Percentiles rank a stretch among this genome's conserved stretches.
Conservation (phyloP, 1,140 invertebrate species). For the Lordiphosa collinella region DNA sequence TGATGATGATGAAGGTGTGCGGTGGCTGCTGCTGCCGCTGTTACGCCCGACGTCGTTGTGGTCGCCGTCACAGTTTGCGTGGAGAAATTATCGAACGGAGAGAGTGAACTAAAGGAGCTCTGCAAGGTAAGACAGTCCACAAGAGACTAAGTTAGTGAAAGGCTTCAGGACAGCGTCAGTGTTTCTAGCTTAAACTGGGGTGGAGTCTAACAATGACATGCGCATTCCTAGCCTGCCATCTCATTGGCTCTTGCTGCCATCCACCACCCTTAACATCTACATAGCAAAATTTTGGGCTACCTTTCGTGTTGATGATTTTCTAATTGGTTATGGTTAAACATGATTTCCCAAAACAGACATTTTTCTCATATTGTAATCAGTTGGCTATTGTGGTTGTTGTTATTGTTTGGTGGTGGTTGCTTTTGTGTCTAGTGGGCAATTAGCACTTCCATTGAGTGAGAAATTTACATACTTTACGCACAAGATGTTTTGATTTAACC, state of each 20-base stretch:
- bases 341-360: slow-evolving; percentile 26
- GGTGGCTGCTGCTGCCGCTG: slow-evolving; percentile 25
- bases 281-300: background rate
- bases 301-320: slow-evolving; percentile 19
- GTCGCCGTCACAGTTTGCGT: slow-evolving; percentile 63
- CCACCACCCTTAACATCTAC: slow-evolving; percentile 34
- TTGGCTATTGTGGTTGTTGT: slow-evolving; percentile 36
- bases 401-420: background rate
- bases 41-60: slow-evolving; percentile 33
- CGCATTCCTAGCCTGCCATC: slow-evolving; percentile 24
- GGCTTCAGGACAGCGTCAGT: background rate
- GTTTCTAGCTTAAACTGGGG: slow-evolving; percentile 14
- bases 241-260: slow-evolving; percentile 33
- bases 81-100: slow-evolving; percentile 78
- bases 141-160: slow-evolving; percentile 31
- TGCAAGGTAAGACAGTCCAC: slow-evolving; percentile 53
- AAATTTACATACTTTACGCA: background rate
- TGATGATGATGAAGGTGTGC: slow-evolving; percentile 40
- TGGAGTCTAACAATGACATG: slow-evolving; percentile 55
- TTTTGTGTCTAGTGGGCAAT: slow-evolving; percentile 45
- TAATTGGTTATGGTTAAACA: slow-evolving; percentile 59
- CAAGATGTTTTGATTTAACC: slow-evolving; percentile 2
- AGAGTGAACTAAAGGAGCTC: slow-evolving; percentile 79
- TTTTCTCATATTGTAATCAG: slow-evolving; percentile 39
- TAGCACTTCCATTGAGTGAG: slow-evolving; percentile 35